Conservation (phyloP, 2,888 invertebrate genomes). For the Megaustenia siamemsis region DNA sequence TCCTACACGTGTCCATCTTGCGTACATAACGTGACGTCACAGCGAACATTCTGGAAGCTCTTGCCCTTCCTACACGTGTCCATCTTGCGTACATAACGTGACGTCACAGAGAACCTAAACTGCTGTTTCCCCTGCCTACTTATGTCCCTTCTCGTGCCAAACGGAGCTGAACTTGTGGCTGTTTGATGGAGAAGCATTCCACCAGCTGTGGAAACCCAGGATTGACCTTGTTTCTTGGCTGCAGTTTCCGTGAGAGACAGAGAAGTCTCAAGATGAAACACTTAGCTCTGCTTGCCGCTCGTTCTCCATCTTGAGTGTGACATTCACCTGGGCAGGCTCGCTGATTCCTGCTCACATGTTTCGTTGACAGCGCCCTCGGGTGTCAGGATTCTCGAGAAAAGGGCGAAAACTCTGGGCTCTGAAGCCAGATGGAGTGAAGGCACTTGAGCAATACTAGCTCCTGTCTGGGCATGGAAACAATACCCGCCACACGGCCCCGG, state of each 20-base stretch:
- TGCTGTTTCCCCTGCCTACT: no score
- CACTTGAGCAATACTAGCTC: constrained; percentile 26
- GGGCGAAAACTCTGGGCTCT: constrained; percentile 34
- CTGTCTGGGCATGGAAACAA: constrained; percentile 2
- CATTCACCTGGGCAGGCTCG: constrained; percentile 38
- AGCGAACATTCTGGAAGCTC: no score
- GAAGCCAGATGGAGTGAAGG: background rate
- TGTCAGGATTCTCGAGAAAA: background rate
- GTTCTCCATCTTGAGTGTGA: constrained; percentile 29
- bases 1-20: no score
- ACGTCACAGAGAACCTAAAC: no score
- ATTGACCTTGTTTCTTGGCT: background rate
- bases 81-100: no score
- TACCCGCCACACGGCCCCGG: background rate
- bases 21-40: no score
- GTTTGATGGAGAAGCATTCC: background rate
- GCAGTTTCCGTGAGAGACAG: background rate
- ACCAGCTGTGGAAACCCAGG: background rate
- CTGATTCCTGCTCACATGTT: background rate
- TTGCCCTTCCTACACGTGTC: no score
- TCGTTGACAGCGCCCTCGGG: constrained; percentile 49
- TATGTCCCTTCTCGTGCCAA: no score
- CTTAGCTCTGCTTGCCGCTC: constrained; percentile 13
- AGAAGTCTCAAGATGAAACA: constrained; percentile 26
- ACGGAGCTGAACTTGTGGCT: no score